phyloP scores from a whole-genome alignment of 2,888 invertebrate species.

The Syrphus vitripennis region DNA sequence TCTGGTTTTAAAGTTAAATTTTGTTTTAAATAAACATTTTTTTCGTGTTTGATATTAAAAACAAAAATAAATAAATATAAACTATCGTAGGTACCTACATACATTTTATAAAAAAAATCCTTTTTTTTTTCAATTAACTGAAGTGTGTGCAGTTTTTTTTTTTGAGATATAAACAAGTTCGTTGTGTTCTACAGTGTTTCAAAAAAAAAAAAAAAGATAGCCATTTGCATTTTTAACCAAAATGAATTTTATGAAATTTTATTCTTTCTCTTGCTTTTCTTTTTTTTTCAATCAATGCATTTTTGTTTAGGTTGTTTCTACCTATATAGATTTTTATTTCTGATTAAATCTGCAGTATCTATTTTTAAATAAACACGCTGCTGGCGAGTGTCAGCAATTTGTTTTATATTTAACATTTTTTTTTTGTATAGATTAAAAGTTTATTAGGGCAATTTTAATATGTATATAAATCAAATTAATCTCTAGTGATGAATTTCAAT shows the following conservation, averaged over 20 bases:
- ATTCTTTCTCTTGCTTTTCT: not conserved
- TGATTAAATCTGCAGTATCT: not conserved
- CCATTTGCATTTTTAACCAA: not conserved
- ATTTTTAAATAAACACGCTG: slow-evolving; percentile 23
- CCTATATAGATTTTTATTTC: not conserved
- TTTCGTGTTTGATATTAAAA: slow-evolving; percentile 14
- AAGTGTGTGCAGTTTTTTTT: slow-evolving; percentile 21
- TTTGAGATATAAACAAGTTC: not conserved
- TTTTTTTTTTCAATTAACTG: not conserved
- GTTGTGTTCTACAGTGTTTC: not conserved
- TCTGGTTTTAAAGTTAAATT: not conserved
- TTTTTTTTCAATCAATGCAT: not conserved
- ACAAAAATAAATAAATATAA: not conserved
- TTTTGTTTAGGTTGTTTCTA: not conserved
- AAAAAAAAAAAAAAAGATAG: not conserved
- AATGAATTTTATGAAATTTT: not conserved
- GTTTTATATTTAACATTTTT: slow-evolving; percentile 9
- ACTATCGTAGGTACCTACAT: not conserved
- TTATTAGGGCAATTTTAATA: not conserved
- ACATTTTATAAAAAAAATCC: not conserved
- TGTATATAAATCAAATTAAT: not conserved
- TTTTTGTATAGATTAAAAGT: not conserved
- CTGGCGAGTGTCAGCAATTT: slow-evolving; percentile 28
- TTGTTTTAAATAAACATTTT: not conserved
- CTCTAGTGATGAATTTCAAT: not conserved